Conservation (phyloP, 2,797 vertebrate species). For the Dipus sagitta region DNA sequence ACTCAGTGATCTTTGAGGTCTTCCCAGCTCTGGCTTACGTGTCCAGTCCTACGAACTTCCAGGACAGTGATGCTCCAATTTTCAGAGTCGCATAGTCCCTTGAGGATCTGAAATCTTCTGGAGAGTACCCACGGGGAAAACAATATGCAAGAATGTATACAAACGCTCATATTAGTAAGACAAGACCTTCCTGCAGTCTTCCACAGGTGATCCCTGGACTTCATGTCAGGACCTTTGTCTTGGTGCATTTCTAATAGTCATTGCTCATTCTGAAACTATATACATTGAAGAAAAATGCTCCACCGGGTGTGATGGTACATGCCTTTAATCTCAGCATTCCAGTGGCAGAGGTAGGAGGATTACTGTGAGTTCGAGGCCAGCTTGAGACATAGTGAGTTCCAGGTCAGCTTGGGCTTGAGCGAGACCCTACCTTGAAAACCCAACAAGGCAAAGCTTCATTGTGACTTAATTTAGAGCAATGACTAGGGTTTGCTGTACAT, state of each 20-base stretch:
- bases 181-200: not conserved
- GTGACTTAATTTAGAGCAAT: slow-evolving; percentile 69
- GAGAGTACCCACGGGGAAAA: not conserved
- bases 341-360: too few relatives aligned
- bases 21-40: not conserved
- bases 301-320: too few relatives aligned
- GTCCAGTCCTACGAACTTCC: not conserved
- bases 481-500: slow-evolving; percentile 66
- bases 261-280: slow-evolving; percentile 56
- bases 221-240: slow-evolving; percentile 52
- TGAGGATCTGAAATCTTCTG: slow-evolving; percentile 45
- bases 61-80: not conserved
- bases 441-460: slow-evolving; percentile 62
- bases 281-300: not conserved
- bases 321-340: too few relatives aligned
- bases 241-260: slow-evolving; percentile 33
- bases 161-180: slow-evolving; percentile 32
- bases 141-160: not conserved
- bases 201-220: not conserved
- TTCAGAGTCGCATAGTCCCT: not conserved
- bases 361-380: too few relatives aligned
- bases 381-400: too few relatives aligned
- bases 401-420: too few relatives aligned
- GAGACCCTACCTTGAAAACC: too few relatives aligned
- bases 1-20: not conserved